phyloP scores from a whole-genome alignment of 2,888 invertebrate genomes.

The Platypus cylindrus region DNA sequence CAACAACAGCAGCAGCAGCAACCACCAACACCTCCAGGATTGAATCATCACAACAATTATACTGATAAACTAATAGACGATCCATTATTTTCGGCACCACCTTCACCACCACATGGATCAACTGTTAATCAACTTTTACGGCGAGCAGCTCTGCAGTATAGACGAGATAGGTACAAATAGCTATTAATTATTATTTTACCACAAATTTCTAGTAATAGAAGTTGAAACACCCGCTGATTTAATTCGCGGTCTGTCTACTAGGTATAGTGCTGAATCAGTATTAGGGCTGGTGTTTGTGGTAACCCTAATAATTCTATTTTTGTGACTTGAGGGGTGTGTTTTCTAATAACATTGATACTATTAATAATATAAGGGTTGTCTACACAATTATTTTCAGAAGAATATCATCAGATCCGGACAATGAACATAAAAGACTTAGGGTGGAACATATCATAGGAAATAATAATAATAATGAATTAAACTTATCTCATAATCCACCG shows the following conservation, averaged over 20 bases:
- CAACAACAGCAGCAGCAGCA: constrained; percentile 23
- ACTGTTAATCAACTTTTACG: constrained; percentile 57
- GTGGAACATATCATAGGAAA: constrained; percentile 32
- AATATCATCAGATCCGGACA: constrained; percentile 52
- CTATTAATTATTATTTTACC: constrained; percentile 15
- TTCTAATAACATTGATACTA: too few species aligned
- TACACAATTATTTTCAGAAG: constrained; percentile 27
- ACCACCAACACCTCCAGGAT: constrained; percentile 21
- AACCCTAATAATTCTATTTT: too few species aligned
- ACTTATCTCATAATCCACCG: constrained; percentile 27
- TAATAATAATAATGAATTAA: constrained; percentile 30
- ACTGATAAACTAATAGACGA: constrained; percentile 41
- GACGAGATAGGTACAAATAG: constrained; percentile 17
- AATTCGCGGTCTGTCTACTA: too few species aligned
- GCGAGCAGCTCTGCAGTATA: constrained; percentile 31
- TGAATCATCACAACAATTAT: constrained; percentile 35
- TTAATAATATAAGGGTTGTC: too few species aligned
- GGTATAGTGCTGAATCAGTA: too few species aligned
- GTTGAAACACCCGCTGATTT: too few species aligned
- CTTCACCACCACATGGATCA: constrained; percentile 40
- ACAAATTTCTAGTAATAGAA: background rate
- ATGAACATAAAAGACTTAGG: constrained; percentile 45
- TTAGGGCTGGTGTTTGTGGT: too few species aligned
- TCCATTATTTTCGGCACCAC: constrained; percentile 43
- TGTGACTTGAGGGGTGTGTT: too few species aligned